Base-by-base conservation (phyloP, 2,113 vertebrate species). In the Planiliza haematocheilus region DNA sequence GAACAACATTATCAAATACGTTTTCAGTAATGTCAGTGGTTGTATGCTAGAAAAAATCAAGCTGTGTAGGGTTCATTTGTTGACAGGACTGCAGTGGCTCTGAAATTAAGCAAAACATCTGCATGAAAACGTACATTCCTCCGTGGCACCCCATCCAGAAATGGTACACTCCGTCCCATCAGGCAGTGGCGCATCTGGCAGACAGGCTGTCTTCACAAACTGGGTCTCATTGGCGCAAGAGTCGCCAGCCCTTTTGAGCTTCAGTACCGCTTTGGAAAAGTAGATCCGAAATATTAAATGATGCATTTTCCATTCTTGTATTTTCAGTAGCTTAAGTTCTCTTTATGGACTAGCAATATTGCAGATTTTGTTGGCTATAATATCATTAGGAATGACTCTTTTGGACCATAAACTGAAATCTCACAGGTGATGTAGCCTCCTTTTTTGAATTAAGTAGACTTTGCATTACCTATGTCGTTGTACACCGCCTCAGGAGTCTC, bases 91-190 rank as follows among this genome's bases (percentile, higher is more conserved):
- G 0, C 20, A 30, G 8, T 14, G 30, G 36, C 21, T 50, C 21
- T 41, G 5, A 59, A 55, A 42, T 30, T 2, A 30, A 7, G 21
- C 5, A 30, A 43, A 49, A 24, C 0, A 53, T 30, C 7, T 43
- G 4, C 16, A 39, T 30, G 7, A 30, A 52, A 48, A 20, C 66
- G 34, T 64, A 72, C 96, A 93, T 56, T 70, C 74, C 75, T 95
- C 93, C n/a, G 95, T 98, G 2, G 37, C 14, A 0, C 97, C 97
- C 98, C 98, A 99, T 79, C 97, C 98, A 78, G 97, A 94, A 74
- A 99, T 96, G 49, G 91, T 93, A 73, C 98, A 99, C 45, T 95
- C 93, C 0, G 83, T 94, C 59, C 94, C 95, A 70, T 77, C 81
- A 3, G 94, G 88, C 74, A 98, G 92, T 18, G 66, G 9, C 7